Conservation (phyloP, 2,113 vertebrate species). For the Dipodomys spectabilis region DNA sequence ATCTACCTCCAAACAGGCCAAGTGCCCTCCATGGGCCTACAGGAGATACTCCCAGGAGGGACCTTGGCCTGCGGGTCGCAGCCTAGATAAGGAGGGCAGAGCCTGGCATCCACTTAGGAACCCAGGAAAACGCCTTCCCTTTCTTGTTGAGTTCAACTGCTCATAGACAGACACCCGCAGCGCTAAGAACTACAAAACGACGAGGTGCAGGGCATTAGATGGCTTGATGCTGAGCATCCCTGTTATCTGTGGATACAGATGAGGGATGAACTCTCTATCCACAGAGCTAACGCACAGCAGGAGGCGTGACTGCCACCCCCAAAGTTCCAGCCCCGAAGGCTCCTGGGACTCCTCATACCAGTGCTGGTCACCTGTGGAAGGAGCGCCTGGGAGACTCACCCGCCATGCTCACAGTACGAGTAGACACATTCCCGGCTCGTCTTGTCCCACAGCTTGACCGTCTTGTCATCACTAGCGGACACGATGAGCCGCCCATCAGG, state of each 20-base stretch:
- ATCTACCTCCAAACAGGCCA: neutral
- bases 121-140: neutral
- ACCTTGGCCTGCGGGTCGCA: neutral
- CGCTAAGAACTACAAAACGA: constrained; percentile 14
- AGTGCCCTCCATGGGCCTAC: neutral
- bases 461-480: constrained; percentile 97
- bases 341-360: neutral
- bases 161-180: neutral
- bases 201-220: neutral
- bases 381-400: constrained; percentile 86
- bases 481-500: constrained; percentile 95
- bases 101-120: neutral
- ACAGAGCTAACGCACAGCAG: neutral
- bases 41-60: neutral
- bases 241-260: too few relatives aligned
- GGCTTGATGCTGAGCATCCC: neutral
- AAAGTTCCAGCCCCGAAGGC: neutral
- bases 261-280: neutral
- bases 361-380: too few relatives aligned
- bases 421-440: constrained; percentile 95
- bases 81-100: neutral
- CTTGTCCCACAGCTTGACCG: constrained; percentile 97
- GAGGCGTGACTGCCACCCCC: neutral
- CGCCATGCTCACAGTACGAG: constrained; percentile 95
- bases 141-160: neutral